phyloP scores from a whole-genome alignment of 2,113 vertebrate genomes.

The Aix galericulata region DNA sequence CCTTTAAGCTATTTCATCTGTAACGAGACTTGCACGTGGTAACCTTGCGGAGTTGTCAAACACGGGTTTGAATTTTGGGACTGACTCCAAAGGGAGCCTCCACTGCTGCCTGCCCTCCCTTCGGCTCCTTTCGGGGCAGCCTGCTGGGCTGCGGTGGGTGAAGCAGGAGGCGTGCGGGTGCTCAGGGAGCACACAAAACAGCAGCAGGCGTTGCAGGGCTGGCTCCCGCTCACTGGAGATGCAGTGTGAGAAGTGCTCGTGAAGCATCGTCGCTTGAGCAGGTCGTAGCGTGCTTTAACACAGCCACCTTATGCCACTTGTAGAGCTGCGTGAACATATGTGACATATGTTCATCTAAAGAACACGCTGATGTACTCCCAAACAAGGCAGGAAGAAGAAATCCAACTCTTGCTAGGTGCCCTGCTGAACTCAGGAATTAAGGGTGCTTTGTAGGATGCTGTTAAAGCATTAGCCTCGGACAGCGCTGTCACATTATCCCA shows the following conservation, averaged over 20 bases:
- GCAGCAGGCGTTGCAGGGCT: background rate
- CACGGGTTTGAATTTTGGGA: fast-evolving
- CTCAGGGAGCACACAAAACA: background rate
- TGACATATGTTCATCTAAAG: fast-evolving
- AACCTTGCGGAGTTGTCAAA: fast-evolving
- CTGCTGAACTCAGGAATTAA: background rate
- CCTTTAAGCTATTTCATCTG: background rate
- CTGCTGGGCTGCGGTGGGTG: background rate
- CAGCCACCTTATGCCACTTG: fast-evolving
- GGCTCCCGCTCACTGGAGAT: background rate
- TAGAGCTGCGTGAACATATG: fast-evolving
- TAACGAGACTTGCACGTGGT: background rate
- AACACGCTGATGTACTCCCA: fast-evolving
- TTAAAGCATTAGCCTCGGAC: background rate
- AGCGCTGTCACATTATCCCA: background rate
- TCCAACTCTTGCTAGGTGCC: background rate
- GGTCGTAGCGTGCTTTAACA: fast-evolving
- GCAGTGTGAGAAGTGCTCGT: fast-evolving
- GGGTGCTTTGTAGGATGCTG: background rate
- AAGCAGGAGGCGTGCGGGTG: background rate
- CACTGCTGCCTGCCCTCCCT: background rate
- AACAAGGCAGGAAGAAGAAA: background rate
- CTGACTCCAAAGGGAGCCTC: background rate
- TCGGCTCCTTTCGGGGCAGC: fast-evolving
- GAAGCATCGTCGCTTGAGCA: background rate